Base-by-base conservation (phyloP, 2,113 vertebrate genomes). In the Corythaixoides concolor region DNA sequence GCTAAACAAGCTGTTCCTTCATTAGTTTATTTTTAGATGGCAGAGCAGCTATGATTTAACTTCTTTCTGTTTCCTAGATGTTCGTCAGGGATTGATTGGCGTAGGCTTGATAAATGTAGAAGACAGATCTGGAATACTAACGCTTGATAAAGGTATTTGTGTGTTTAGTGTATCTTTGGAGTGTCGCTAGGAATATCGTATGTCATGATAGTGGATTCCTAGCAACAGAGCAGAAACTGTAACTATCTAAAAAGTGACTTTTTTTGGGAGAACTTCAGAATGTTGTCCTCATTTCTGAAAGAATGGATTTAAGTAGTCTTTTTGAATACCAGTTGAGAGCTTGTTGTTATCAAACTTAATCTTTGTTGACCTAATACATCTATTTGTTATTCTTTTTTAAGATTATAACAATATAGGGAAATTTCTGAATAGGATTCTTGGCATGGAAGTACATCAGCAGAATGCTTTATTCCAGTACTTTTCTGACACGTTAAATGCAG, bases 381-480 rank as follows among this genome's bases (percentile, higher is more conserved):
- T 32, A 4, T 81, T 81, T 77, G 11, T 60, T 53, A 2, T 2
- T 81, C 7, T 67, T 76, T 56, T 96, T 97, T 17, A 97, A 99
- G 99, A 99, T 98, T 99, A 99, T 96, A 99, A 99, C 98, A 99
- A 99, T 86, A 99, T 99, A 41, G 99, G 99, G 70, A 99, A 99
- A 94, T 99, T 99, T 91, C 98, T 99, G 85, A 99, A 99, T 93
- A 98, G 99, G 73, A 99, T 99, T 92, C 96, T 99, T 95, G 99
- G 99, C 20, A 99, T 99, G 99, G 99, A 99, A 94, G 99, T 99
- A 8, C 99, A 99, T 85, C 99, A 99, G 83, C 99, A 99, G 97
- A 99, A 99, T 21, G 98, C 99, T 4, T 97, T 99, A 66, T 99
- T 99, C 98, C 99, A 99, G 98, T 99, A 99, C 96, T 99, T 99